Evolutionary conservation across 2,888 invertebrate species (phyloP).

Genomic region (Rhagium mordax): DNA sequence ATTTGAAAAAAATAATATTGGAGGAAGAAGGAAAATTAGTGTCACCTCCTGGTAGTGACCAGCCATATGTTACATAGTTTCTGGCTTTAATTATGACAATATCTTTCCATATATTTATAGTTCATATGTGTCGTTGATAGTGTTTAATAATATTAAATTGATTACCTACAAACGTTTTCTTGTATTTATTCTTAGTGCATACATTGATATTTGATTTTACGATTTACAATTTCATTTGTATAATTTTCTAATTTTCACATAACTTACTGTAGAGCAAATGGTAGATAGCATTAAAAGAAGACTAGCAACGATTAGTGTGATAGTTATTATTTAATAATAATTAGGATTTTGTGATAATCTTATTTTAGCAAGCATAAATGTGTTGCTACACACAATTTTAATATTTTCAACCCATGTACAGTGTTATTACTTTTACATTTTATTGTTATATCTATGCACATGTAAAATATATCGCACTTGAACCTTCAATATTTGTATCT

Average conservation of each 20-base stretch:
- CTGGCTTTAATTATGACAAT: no score
- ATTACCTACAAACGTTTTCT: no score
- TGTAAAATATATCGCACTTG: conserved; percentile 22
- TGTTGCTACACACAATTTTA: background rate
- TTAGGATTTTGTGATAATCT: conserved; percentile 12
- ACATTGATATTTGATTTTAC: no score
- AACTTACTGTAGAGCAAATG: background rate
- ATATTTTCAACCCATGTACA: conserved; percentile 14
- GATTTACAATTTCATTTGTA: background rate
- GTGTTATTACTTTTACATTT: conserved; percentile 32
- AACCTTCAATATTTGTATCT: conserved; percentile 4
- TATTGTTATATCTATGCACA: conserved; percentile 28
- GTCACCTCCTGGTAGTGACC: no score
- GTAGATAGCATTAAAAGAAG: background rate
- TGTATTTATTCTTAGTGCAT: no score
- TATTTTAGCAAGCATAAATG: conserved; percentile 9
- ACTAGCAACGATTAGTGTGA: conserved; percentile 4
- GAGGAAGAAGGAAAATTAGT: no score
- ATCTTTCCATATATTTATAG: no score
- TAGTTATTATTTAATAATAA: conserved; percentile 15
- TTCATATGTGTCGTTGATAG: no score
- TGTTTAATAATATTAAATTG: no score
- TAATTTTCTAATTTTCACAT: background rate
- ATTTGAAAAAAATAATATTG: no score
- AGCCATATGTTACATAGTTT: no score